phyloP scores from a whole-genome alignment of 1,140 invertebrate species.

The Lepidotrigona ventralis region DNA sequence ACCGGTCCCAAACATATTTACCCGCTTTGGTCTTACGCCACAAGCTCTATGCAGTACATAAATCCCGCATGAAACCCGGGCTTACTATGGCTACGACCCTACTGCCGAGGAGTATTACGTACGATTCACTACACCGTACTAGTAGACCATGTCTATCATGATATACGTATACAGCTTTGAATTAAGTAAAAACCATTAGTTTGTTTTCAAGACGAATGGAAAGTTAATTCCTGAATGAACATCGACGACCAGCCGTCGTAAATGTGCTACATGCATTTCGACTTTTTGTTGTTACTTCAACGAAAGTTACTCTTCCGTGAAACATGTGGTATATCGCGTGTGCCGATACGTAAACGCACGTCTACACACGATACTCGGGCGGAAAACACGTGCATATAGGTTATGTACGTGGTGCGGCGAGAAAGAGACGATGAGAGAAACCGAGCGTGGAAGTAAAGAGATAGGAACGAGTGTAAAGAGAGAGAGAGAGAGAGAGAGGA shows the following conservation, averaged over 20 bases:
- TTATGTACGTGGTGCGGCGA: slow-evolving; percentile 20
- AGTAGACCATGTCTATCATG: background rate
- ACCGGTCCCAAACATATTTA: slow-evolving; percentile 22
- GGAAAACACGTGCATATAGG: slow-evolving; percentile 46
- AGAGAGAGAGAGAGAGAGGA: slow-evolving; percentile 31
- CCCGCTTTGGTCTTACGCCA: slow-evolving; percentile 15
- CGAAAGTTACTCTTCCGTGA: slow-evolving; percentile 6
- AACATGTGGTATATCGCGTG: slow-evolving; percentile 4
- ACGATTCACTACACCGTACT: background rate
- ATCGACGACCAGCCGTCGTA: too few relatives aligned
- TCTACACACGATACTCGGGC: background rate
- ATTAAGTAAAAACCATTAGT: background rate
- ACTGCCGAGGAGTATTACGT: slow-evolving; percentile 9
- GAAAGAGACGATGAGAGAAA: slow-evolving; percentile 21
- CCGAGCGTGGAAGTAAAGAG: slow-evolving; percentile 7
- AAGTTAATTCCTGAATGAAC: background rate
- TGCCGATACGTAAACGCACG: slow-evolving; percentile 20
- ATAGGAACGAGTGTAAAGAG: slow-evolving; percentile 30
- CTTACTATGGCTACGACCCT: slow-evolving; percentile 12
- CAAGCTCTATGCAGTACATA: slow-evolving; percentile 28
- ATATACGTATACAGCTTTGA: background rate
- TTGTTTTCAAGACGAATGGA: background rate
- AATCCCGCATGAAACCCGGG: slow-evolving; percentile 30
- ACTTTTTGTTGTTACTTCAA: background rate
- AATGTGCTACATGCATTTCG: background rate